Conservation (phyloP, 2,113 vertebrate genomes). For the Macquaria ambigua region DNA sequence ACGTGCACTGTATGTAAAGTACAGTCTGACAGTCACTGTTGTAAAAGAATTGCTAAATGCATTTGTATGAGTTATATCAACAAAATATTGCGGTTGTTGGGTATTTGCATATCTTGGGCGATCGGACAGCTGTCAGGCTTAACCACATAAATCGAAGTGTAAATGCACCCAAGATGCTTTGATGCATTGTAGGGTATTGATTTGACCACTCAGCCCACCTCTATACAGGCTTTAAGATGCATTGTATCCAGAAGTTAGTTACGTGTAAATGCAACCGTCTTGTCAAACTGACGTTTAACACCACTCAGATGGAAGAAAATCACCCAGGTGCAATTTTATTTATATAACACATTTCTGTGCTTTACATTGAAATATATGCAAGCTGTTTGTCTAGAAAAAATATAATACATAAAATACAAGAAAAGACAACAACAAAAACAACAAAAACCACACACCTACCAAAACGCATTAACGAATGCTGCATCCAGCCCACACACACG, state of each 20-base stretch:
- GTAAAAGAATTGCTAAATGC: neutral
- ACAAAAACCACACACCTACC: conserved; percentile 3
- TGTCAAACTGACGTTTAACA: conserved; percentile 25
- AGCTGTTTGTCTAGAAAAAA: neutral
- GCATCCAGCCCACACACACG: neutral
- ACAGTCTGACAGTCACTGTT: neutral
- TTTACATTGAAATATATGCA: neutral
- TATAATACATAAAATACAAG: neutral
- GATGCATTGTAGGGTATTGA: conserved; percentile 35
- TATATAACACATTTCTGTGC: neutral
- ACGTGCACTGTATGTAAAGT: neutral
- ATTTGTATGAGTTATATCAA: neutral
- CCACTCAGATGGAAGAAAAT: conserved; percentile 3
- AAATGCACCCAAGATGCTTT: neutral
- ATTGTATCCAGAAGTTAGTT: conserved; percentile 17
- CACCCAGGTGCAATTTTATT: neutral
- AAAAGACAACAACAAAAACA: neutral
- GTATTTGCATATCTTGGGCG: neutral
- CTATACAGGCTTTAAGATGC: neutral
- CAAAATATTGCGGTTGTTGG: neutral
- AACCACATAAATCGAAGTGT: no score
- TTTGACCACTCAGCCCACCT: conserved; percentile 29
- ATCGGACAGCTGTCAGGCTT: neutral
- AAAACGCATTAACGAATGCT: neutral
- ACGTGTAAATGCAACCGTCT: conserved; percentile 20